Evolutionary conservation across 2,113 vertebrate genomes (phyloP).

Genomic region (Trematocara stigmaticum): DNA sequence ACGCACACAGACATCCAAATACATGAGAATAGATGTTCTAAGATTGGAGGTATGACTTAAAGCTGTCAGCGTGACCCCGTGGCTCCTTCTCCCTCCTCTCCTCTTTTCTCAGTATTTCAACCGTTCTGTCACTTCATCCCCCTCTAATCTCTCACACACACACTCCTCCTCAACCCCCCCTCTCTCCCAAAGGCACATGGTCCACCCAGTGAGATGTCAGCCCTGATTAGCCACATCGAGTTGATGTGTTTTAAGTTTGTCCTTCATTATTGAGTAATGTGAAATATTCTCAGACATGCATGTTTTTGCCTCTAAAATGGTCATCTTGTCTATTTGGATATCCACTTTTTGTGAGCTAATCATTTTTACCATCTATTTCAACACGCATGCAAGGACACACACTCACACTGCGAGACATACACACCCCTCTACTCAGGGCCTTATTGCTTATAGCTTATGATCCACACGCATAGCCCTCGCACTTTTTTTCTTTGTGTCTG

Average conservation of each 20-base stretch:
- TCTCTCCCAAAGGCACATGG: not conserved
- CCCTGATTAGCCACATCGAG: slow-evolving; percentile 33
- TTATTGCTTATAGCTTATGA: slow-evolving; percentile 38
- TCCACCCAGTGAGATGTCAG: slow-evolving; percentile 44
- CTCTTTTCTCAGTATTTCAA: slow-evolving; percentile 37
- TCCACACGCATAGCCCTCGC: not conserved
- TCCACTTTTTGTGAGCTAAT: slow-evolving; percentile 4
- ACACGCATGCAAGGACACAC: not conserved
- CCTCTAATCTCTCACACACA: slow-evolving; percentile 22
- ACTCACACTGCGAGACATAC: not conserved
- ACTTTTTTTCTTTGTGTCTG: slow-evolving; percentile 29
- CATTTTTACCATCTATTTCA: not conserved
- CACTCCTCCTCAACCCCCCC: not conserved
- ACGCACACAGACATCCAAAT: not conserved
- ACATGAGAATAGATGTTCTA: slow-evolving; percentile 11
- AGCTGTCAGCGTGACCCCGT: slow-evolving; percentile 49
- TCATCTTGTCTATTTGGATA: slow-evolving; percentile 33
- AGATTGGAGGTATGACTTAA: slow-evolving; percentile 34
- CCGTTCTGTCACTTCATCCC: slow-evolving; percentile 33
- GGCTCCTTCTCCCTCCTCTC: not conserved
- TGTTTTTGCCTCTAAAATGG: slow-evolving; percentile 8
- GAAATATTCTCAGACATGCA: slow-evolving; percentile 38
- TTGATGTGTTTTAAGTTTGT: slow-evolving; percentile 48
- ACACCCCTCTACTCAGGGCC: not conserved
- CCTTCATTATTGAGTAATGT: slow-evolving; percentile 49